Evolutionary conservation across 2,888 invertebrate genomes (phyloP).

Genomic region (Thereva nobilitata): DNA sequence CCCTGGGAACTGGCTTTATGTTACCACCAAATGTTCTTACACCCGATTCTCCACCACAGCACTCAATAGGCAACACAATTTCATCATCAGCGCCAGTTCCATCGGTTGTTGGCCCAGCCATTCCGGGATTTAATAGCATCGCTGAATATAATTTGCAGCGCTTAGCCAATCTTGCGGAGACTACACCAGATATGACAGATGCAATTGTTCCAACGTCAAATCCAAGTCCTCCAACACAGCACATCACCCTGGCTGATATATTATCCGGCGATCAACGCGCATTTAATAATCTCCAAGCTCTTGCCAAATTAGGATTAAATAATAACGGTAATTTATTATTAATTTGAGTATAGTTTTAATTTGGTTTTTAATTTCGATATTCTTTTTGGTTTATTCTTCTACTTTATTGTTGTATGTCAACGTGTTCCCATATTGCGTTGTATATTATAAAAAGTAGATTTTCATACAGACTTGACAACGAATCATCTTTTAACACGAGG

Average conservation of each 20-base stretch:
- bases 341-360: neutral
- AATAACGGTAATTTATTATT: slow-evolving; percentile 62
- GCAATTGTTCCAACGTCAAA: slow-evolving; percentile 56
- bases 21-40: slow-evolving; percentile 53
- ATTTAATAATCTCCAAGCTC: slow-evolving; percentile 84
- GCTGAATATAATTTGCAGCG: slow-evolving; percentile 86
- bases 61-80: slow-evolving; percentile 49
- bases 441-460: slow-evolving; percentile 51
- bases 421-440: slow-evolving; percentile 14
- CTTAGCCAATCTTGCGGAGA: slow-evolving; percentile 79
- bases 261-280: slow-evolving; percentile 76
- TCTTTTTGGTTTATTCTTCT: slow-evolving; percentile 22
- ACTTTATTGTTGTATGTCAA: neutral
- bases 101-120: slow-evolving; percentile 47
- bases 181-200: slow-evolving; percentile 59
- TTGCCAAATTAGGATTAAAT: slow-evolving; percentile 81
- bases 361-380: neutral
- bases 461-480: slow-evolving; percentile 59
- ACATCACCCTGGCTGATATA: slow-evolving; percentile 77
- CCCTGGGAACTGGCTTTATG: slow-evolving; percentile 60
- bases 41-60: slow-evolving; percentile 59
- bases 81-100: slow-evolving; percentile 53
- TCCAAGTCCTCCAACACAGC: slow-evolving; percentile 65
- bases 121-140: slow-evolving; percentile 66
- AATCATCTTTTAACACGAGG: slow-evolving; percentile 64